Conservation (phyloP, 2,888 invertebrate species). For the Drosophila antonietae region DNA sequence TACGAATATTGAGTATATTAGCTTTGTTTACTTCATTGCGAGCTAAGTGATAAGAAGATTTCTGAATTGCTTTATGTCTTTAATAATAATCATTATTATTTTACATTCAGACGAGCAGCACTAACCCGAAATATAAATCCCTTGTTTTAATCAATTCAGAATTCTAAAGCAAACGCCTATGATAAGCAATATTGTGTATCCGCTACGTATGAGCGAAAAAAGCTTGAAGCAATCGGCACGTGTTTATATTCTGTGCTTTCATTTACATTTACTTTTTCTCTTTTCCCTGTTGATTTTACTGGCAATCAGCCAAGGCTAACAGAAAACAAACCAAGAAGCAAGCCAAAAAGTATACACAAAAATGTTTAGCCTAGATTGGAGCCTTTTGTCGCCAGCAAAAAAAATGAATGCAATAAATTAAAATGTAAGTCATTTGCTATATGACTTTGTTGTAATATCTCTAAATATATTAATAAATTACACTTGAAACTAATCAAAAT, state of each 20-base stretch:
- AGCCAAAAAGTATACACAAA: slow-evolving; percentile 19
- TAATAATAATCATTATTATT: background rate
- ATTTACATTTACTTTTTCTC: slow-evolving; percentile 21
- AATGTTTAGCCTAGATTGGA: slow-evolving; percentile 17
- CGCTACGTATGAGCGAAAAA: slow-evolving; percentile 36
- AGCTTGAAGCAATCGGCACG: slow-evolving; percentile 13
- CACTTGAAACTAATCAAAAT: background rate
- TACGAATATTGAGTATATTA: too few species aligned
- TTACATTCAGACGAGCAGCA: background rate
- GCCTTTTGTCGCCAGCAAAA: slow-evolving; percentile 11
- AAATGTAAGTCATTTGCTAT: slow-evolving; percentile 18
- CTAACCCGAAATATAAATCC: background rate
- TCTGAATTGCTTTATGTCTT: background rate
- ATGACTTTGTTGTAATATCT: slow-evolving; percentile 3
- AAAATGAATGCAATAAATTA: slow-evolving; percentile 20
- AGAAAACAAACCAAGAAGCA: slow-evolving; percentile 20
- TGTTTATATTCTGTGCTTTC: slow-evolving; percentile 41
- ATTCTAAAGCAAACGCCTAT: background rate
- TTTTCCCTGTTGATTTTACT: slow-evolving; percentile 33
- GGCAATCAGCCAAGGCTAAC: slow-evolving; percentile 64
- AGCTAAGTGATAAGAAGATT: background rate
- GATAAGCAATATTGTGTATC: slow-evolving; percentile 49
- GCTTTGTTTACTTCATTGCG: background rate
- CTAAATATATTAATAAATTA: background rate
- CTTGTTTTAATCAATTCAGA: background rate